These are phyloP conservation scores for Mylabris sibirica DNA, from an alignment of 2,888 invertebrate genomes.

Conservation along the genomic window DNA sequence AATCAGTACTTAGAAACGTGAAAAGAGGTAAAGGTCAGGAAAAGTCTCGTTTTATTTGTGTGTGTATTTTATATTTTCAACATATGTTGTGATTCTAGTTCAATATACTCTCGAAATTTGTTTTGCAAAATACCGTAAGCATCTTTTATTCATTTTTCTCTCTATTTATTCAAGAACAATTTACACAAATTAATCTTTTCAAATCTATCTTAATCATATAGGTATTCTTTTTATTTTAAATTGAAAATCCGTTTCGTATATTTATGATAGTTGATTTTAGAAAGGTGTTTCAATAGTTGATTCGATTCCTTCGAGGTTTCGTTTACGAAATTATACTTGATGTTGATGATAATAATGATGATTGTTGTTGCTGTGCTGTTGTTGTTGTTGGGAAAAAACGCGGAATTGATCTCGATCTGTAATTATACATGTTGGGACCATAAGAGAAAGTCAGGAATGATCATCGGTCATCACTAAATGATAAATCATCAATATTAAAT, in stretches of 20 bases:
- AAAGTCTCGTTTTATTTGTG: constrained; percentile 27
- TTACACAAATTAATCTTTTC: not conserved
- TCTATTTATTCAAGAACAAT: not conserved
- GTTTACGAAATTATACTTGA: constrained; percentile 9
- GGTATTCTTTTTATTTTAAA: not conserved
- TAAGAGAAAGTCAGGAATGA: constrained; percentile 4
- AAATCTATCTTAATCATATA: not conserved
- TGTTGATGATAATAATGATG: constrained; percentile 8
- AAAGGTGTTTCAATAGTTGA: constrained; percentile 10
- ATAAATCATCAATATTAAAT: not conserved
- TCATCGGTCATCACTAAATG: not conserved
- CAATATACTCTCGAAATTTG: constrained; percentile 37
- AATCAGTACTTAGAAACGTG: constrained; percentile 21
- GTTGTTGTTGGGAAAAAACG: not conserved
- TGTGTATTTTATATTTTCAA: constrained; percentile 29
- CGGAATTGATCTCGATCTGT: constrained; percentile 13
- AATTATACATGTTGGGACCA: not conserved
- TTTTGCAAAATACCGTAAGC: constrained; percentile 44
- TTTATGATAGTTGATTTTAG: constrained; percentile 11
- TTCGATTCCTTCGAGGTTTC: constrained; percentile 13
- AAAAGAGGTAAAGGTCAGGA: constrained; percentile 35
- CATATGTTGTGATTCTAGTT: constrained; percentile 27
- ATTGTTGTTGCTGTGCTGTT: constrained; percentile 1
- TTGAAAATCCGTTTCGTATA: not conserved
- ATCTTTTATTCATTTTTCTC: constrained; percentile 23